A percentile compares a stretch with the other conserved stretches of the same genome.
phyloP scores from a whole-genome alignment of 1,140 invertebrate species.

The Bicyclus anynana region DNA sequence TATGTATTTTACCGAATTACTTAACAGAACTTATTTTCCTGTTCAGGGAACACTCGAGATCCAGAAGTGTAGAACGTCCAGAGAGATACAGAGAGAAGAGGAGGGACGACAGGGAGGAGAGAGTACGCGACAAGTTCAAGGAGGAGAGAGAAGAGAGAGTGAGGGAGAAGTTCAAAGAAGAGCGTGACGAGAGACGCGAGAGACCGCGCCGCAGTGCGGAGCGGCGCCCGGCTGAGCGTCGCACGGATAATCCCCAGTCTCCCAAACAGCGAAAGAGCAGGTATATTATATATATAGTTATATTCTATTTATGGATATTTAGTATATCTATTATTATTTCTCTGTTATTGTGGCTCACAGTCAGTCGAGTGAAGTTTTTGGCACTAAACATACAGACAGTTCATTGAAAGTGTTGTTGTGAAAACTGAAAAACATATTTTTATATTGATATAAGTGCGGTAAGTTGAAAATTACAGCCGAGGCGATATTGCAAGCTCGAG shows the following conservation, averaged over 20 bases:
- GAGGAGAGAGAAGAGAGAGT: constrained; percentile 16
- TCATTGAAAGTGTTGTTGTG: no score
- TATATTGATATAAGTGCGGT: no score
- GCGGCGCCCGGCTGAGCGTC: constrained; percentile 7
- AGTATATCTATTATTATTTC: no score
- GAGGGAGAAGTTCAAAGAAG: constrained; percentile 9
- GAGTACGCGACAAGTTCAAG: constrained; percentile 5
- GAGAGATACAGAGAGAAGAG: constrained; percentile 31
- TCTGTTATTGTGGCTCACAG: no score
- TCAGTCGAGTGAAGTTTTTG: no score
- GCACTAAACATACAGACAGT: no score
- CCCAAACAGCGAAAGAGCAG: constrained; percentile 44
- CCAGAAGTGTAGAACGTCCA: constrained; percentile 38
- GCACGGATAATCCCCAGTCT: not conserved
- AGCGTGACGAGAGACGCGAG: constrained; percentile 20
- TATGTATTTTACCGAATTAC: no score
- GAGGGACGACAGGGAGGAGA: constrained; percentile 21
- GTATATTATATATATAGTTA: constrained; percentile 30
- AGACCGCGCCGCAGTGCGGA: constrained; percentile 2
- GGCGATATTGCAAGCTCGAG: no score
- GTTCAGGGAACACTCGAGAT: constrained; percentile 36
- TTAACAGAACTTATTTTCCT: not conserved
- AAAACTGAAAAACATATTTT: no score
- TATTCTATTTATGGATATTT: no score
- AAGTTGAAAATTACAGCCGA: no score